Base-by-base conservation (phyloP, 2,888 invertebrate genomes). In the Cheilosia soror region DNA sequence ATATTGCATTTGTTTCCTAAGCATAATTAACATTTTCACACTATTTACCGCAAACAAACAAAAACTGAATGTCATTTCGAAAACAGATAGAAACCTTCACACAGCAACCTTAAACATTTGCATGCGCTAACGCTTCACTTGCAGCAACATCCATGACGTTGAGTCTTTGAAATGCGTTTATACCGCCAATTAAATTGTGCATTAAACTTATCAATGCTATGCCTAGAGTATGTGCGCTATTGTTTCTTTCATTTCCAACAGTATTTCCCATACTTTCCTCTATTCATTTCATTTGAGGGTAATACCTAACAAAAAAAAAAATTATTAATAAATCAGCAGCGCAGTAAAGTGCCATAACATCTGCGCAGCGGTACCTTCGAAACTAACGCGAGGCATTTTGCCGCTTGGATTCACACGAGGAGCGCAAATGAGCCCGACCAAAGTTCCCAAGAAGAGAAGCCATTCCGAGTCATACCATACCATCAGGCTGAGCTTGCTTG, bases 321-420 rank as follows among this genome's bases (percentile, higher is more conserved):
- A 37, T 57, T 37, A 58, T 68, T 58, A 79, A 77, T 81, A 81
- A 85, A 66, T 77, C 76, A 77, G 81, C 71, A 72, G 72, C 60
- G 76, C 71, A 37, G 29, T 71, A 63, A 71, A 72, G 57, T 82
- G 77, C 82, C 77, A 82, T 78, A 77, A 78, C 71, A 72, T 60
- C 57, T 27, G 51, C 57, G 58, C 68, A 84, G 79, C 83, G 83
- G 83, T 79, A 84, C 57, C 63, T 75, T 58, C 47, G 42, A 63
- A 73, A 63, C 40, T 53, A 68, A 57, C 49, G 49, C 58, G 62
- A 20, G 51, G 68, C 68, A 73, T 73, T 80, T 80, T 84, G 73
- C 84, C 76, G 79, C 69, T 71, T 51, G 71, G 76, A 25, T 72
- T 85, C 84, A 71, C 84, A 85, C 75, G 69, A 69, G 71, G 58